Evolutionary conservation across 2,888 invertebrate species (phyloP).

Genomic region (Hirtodrosophila trivittata): DNA sequence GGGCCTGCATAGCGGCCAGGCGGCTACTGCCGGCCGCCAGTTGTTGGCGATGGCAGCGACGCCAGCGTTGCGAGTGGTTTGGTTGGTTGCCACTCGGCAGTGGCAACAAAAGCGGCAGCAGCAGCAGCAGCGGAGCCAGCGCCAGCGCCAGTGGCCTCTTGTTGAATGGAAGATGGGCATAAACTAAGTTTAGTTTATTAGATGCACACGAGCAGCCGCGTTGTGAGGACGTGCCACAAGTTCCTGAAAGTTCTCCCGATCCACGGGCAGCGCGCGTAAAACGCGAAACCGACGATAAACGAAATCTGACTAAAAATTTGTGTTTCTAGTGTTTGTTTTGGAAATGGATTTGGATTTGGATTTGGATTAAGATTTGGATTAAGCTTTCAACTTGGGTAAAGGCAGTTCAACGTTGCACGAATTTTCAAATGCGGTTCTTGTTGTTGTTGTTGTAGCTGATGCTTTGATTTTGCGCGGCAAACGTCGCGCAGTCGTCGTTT

Average conservation of each 20-base stretch:
- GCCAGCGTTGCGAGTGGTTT: constrained; percentile 55
- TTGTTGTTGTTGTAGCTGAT: constrained; percentile 16
- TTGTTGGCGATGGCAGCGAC: constrained; percentile 41
- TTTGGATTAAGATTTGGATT: constrained; percentile 1
- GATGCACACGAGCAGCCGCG: constrained; percentile 84
- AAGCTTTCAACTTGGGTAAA: constrained; percentile 16
- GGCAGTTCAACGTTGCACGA: not conserved
- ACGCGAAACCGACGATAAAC: constrained; percentile 7
- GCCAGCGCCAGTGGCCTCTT: constrained; percentile 49
- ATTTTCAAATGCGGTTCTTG: constrained; percentile 1
- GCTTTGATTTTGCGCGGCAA: constrained; percentile 47
- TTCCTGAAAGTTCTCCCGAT: constrained; percentile 29
- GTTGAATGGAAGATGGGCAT: constrained; percentile 75
- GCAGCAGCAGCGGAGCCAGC: constrained; percentile 12
- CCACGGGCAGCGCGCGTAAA: constrained; percentile 26
- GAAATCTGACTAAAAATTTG: constrained; percentile 1
- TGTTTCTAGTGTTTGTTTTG: constrained; percentile 12
- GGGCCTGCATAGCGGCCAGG: constrained; percentile 26
- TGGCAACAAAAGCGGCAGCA: constrained; percentile 15
- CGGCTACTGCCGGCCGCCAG: constrained; percentile 31
- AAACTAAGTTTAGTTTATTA: constrained; percentile 83
- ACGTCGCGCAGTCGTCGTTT: constrained; percentile 28
- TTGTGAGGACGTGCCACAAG: constrained; percentile 82
- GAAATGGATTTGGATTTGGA: not conserved
- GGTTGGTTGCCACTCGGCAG: constrained; percentile 49